Evolutionary conservation across 2,888 invertebrate genomes (phyloP).

Genomic region (Odontocerum albicorne): DNA sequence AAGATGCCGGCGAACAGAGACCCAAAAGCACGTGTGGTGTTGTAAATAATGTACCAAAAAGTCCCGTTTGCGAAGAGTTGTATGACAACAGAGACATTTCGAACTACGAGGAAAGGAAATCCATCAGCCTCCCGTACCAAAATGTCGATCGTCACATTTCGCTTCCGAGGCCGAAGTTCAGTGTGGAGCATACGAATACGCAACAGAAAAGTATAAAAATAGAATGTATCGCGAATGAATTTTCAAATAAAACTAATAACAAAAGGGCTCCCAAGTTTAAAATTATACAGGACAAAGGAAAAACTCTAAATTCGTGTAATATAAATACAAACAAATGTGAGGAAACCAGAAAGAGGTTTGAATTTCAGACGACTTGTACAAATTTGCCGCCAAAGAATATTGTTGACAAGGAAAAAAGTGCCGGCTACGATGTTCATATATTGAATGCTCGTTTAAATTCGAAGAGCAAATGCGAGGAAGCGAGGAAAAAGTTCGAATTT

Average conservation of each 20-base stretch:
- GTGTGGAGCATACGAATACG: constrained; percentile 12
- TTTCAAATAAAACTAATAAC: background rate
- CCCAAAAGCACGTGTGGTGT: constrained; percentile 10
- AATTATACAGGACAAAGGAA: constrained; percentile 12
- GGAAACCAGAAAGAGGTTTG: constrained; percentile 23
- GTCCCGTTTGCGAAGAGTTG: background rate
- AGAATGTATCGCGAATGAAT: constrained; percentile 3
- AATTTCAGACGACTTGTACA: constrained; percentile 30
- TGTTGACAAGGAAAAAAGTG: constrained; percentile 5
- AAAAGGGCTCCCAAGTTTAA: constrained; percentile 12
- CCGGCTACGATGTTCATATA: constrained; percentile 7
- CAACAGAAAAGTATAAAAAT: constrained; percentile 14
- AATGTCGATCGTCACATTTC: constrained; percentile 15
- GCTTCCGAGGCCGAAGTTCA: constrained; percentile 19
- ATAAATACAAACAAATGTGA: constrained; percentile 7
- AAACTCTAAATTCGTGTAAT: background rate
- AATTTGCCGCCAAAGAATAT: constrained; percentile 24
- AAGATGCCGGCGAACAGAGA: constrained; percentile 11
- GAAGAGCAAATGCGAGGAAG: constrained; percentile 18
- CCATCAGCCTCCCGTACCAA: constrained; percentile 19
- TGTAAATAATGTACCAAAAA: background rate
- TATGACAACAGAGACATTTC: background rate
- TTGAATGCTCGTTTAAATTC: constrained; percentile 6
- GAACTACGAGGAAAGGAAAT: constrained; percentile 15
- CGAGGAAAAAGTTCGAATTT: constrained; percentile 13